A percentile compares a stretch with the other conserved stretches of the same genome.
Evolutionary conservation across 2,797 vertebrate species (phyloP).

Genomic region (Lepidocolaptes lacrymiger): DNA sequence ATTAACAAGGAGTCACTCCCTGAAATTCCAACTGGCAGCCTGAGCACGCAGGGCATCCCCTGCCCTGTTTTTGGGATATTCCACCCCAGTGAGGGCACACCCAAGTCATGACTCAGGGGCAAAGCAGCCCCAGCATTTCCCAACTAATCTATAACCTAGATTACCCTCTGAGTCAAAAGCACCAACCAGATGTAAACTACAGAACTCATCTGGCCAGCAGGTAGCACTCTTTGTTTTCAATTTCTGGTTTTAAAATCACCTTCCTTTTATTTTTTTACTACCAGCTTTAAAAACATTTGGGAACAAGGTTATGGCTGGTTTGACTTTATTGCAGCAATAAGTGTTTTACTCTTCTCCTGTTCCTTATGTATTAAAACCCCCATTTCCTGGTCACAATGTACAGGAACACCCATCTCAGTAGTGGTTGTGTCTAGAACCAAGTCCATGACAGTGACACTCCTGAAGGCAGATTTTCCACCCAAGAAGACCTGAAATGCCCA

Average conservation of each 20-base stretch:
- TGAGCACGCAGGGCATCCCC: background rate
- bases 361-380: background rate
- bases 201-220: background rate
- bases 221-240: constrained; percentile 4
- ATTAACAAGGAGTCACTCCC: background rate
- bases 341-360: background rate
- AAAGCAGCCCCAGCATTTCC: background rate
- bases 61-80: background rate
- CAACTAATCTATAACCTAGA: background rate
- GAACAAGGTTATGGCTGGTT: background rate
- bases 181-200: background rate
- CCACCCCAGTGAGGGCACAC: background rate
- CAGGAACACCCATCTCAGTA: background rate
- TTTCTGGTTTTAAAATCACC: background rate
- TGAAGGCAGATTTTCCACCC: background rate
- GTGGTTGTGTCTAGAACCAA: background rate
- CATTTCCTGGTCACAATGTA: background rate
- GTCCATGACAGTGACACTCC: fast-evolving
- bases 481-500: background rate
- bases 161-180: background rate
- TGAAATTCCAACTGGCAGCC: fast-evolving
- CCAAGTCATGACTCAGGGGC: background rate
- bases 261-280: background rate
- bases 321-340: background rate
- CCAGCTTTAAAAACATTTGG: background rate